These are phyloP conservation scores for Reinhardtius hippoglossoides DNA, from an alignment of 2,113 vertebrate genomes.

Conservation along the genomic window DNA sequence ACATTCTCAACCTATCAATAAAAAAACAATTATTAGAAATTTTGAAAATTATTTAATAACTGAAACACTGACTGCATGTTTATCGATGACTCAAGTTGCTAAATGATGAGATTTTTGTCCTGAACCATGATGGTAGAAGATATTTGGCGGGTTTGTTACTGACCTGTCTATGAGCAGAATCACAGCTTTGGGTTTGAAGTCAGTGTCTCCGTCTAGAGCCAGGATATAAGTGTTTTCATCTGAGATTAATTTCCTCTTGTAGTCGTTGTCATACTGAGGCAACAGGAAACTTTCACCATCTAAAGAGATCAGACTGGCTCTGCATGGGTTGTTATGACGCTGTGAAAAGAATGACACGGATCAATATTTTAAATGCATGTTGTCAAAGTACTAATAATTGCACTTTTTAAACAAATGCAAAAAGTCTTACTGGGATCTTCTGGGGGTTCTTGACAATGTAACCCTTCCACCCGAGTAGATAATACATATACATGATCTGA, in stretches of 20 bases:
- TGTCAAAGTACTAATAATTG: not conserved
- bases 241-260: slow-evolving; percentile 77
- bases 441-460: slow-evolving; percentile 81
- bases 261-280: slow-evolving; percentile 73
- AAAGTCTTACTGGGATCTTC: slow-evolving; percentile 72
- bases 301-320: slow-evolving; percentile 77
- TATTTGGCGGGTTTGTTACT: not conserved
- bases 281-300: slow-evolving; percentile 74
- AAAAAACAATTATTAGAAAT: not conserved
- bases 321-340: slow-evolving; percentile 64
- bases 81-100: not conserved
- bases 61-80: not conserved
- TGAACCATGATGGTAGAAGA: not conserved
- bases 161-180: slow-evolving; percentile 84
- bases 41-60: not conserved
- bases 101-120: not conserved
- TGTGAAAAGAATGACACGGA: slow-evolving; percentile 24
- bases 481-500: slow-evolving; percentile 88
- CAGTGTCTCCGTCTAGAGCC: slow-evolving; percentile 87
- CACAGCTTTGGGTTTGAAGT: slow-evolving; percentile 85
- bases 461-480: slow-evolving; percentile 86
- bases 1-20: slow-evolving; percentile 81
- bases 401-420: not conserved
- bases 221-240: slow-evolving; percentile 84
- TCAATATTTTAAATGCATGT: not conserved